Conservation (phyloP, 2,888 invertebrate genomes). For the Drosophila dives region DNA sequence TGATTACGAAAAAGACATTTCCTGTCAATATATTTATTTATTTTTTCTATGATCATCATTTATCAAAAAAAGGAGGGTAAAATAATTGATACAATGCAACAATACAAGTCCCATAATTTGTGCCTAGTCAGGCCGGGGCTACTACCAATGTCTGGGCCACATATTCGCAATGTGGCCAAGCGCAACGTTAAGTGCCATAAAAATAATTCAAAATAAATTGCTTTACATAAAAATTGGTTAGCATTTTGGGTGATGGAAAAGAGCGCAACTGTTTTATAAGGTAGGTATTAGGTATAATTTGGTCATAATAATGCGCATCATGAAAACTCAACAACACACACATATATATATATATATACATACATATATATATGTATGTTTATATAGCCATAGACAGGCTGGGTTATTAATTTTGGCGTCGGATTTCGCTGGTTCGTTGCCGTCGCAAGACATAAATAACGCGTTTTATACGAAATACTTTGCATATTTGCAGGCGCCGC, state of each 20-base stretch:
- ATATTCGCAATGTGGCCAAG: conserved; percentile 46
- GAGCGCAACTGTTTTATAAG: conserved; percentile 73
- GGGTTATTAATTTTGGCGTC: conserved; percentile 80
- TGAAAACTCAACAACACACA: conserved; percentile 69
- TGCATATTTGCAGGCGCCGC: conserved; percentile 69
- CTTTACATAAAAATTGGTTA: conserved; percentile 83
- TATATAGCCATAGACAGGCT: conserved; percentile 33
- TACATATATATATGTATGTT: conserved; percentile 3
- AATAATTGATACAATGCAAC: conserved; percentile 8
- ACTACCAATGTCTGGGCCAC: conserved; percentile 20
- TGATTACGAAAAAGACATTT: conserved; percentile 1
- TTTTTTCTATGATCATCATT: neutral
- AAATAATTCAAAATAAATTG: conserved; percentile 85
- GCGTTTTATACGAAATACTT: conserved; percentile 71
- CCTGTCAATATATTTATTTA: conserved; percentile 13
- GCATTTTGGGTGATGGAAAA: conserved; percentile 36
- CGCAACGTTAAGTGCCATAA: conserved; percentile 84
- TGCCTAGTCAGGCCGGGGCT: conserved; percentile 8
- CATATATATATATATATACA: conserved; percentile 10
- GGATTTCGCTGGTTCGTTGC: conserved; percentile 45
- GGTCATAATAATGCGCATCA: conserved; percentile 85
- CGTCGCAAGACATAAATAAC: conserved; percentile 68
- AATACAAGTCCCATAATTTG: neutral
- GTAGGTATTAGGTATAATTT: conserved; percentile 81
- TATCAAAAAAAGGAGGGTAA: neutral